A percentile compares a stretch with the other conserved stretches of the same genome.
Conservation (phyloP, 2,113 vertebrate genomes). For the Clarias magur region DNA sequence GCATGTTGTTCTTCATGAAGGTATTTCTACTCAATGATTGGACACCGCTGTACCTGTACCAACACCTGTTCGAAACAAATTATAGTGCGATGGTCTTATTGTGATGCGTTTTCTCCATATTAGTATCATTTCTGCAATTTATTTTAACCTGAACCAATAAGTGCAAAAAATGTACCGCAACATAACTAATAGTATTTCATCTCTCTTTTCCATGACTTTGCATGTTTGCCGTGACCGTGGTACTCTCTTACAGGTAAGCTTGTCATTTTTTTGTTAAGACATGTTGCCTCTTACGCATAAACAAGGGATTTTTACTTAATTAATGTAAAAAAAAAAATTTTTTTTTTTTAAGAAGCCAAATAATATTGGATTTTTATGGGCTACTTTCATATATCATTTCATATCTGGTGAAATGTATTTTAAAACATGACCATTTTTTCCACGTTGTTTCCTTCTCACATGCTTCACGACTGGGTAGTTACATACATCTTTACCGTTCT, state of each 20-base stretch:
- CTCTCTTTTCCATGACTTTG: constrained; percentile 1
- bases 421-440: not conserved
- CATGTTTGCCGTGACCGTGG: constrained; percentile 9
- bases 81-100: constrained; percentile 4
- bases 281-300: not conserved
- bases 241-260: constrained; percentile 45
- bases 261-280: not conserved
- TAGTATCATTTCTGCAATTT: not conserved
- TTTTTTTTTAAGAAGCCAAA: not conserved
- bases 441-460: not conserved
- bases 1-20: not conserved
- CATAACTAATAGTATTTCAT: not conserved
- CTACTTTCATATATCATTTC: not conserved
- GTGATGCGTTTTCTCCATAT: not conserved
- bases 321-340: not conserved
- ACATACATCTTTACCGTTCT: not conserved
- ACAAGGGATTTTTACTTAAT: not conserved
- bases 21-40: not conserved
- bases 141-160: not conserved
- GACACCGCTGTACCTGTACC: too few relatives aligned
- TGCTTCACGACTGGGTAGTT: not conserved
- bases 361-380: not conserved
- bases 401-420: constrained; percentile 3
- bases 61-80: not conserved
- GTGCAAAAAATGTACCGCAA: not conserved